Conservation (phyloP, 1,140 invertebrate species). For the Delia radicum region DNA sequence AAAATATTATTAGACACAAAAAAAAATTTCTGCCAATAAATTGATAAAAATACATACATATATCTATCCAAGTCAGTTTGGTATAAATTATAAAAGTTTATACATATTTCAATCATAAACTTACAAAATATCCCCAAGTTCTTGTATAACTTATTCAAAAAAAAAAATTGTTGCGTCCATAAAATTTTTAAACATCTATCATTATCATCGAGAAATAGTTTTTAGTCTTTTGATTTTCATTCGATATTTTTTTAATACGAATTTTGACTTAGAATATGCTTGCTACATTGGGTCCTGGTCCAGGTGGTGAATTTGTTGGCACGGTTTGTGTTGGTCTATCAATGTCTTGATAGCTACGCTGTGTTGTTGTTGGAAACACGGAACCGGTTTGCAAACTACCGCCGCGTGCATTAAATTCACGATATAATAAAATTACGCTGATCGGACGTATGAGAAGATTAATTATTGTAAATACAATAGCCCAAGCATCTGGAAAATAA, state of each 20-base stretch:
- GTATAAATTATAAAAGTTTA: too few relatives aligned
- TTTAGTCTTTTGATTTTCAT: neutral
- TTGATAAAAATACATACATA: too few relatives aligned
- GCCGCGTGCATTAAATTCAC: conserved; percentile 50
- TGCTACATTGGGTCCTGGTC: conserved; percentile 50
- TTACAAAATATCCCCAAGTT: too few relatives aligned
- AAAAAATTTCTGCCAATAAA: too few relatives aligned
- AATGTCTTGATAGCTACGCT: conserved; percentile 53
- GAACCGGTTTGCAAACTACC: conserved; percentile 45
- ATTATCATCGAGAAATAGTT: too few relatives aligned
- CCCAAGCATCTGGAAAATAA: conserved; percentile 45
- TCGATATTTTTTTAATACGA: neutral
- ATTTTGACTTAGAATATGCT: conserved; percentile 45
- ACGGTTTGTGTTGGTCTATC: conserved; percentile 51
- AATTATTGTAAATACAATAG: conserved; percentile 47
- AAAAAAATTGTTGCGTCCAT: too few relatives aligned
- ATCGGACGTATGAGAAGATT: conserved; percentile 48
- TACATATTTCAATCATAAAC: too few relatives aligned
- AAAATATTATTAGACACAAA: too few relatives aligned
- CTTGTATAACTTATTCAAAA: too few relatives aligned
- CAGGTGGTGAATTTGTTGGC: conserved; percentile 46
- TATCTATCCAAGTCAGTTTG: too few relatives aligned
- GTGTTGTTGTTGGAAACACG: conserved; percentile 43
- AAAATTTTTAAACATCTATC: too few relatives aligned
- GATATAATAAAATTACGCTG: conserved; percentile 47